Conservation (phyloP, 2,113 vertebrate genomes). For the Rhodinocichla rosea region DNA sequence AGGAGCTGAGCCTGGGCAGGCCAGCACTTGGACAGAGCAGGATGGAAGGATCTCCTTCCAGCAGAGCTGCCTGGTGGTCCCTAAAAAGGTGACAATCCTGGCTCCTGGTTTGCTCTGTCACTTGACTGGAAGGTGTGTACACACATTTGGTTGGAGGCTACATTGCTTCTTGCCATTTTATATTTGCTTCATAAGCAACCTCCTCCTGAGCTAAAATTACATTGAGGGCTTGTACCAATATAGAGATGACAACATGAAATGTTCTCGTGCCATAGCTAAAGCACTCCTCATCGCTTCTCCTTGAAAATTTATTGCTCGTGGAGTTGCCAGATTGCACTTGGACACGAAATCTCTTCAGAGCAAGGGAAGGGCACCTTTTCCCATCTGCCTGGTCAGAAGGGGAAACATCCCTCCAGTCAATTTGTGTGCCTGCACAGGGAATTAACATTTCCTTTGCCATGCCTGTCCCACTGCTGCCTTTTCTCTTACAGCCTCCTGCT, state of each 20-base stretch:
- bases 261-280: not conserved
- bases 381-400: not conserved
- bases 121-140: not conserved
- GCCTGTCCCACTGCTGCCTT: not conserved
- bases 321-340: constrained; percentile 4
- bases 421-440: not conserved
- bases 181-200: not conserved
- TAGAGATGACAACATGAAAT: not conserved
- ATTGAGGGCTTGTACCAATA: not conserved
- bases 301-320: constrained; percentile 6
- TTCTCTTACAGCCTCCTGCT: not conserved
- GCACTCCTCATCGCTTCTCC: not conserved
- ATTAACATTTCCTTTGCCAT: not conserved
- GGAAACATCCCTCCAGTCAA: not conserved
- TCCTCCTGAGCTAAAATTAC: constrained; percentile 1
- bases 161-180: not conserved
- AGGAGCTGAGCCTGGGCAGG: not conserved
- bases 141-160: not conserved
- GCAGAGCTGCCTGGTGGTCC: not conserved
- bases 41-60: not conserved
- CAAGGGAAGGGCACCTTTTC: constrained; percentile 11
- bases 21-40: too few species aligned
- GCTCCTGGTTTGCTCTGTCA: not conserved
- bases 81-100: accelerated
- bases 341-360: not conserved